Evolutionary conservation across 2,113 vertebrate species (phyloP).

Genomic region (Neofelis nebulosa): DNA sequence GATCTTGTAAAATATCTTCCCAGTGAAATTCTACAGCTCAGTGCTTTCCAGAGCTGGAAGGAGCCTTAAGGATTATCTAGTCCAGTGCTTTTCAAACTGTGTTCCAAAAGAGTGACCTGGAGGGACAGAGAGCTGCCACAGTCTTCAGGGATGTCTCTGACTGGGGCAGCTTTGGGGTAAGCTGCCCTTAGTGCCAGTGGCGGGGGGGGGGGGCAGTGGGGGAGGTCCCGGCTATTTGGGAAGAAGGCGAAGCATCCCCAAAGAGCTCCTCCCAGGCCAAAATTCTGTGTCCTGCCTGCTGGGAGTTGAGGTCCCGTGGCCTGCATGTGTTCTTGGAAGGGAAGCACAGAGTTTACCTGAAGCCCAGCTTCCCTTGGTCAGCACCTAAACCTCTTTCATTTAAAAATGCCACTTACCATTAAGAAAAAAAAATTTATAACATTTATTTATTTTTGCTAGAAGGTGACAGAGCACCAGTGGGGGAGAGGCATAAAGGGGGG

Average conservation of each 20-base stretch:
- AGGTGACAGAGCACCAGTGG: too few species aligned
- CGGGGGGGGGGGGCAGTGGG: rapidly evolving
- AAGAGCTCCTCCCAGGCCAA: neutral
- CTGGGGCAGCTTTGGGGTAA: neutral
- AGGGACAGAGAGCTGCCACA: neutral
- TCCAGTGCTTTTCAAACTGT: neutral
- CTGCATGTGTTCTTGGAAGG: neutral
- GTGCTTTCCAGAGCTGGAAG: neutral
- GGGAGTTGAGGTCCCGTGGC: neutral
- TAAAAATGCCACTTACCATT: neutral
- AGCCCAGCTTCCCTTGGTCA: neutral
- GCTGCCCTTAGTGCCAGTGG: neutral
- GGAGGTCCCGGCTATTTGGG: too few species aligned
- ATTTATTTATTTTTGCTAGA: too few species aligned
- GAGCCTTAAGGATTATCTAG: neutral
- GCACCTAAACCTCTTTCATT: neutral
- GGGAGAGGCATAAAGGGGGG: too few species aligned
- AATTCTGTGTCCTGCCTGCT: neutral
- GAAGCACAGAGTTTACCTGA: neutral
- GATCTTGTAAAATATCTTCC: neutral
- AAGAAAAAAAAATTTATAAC: too few species aligned
- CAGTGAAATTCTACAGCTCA: neutral
- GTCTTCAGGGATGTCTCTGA: neutral
- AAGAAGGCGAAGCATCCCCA: neutral
- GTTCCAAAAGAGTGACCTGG: neutral